These are phyloP conservation scores for Argyrosomus japonicus DNA, from an alignment of 2,113 vertebrate species.

Conservation along the genomic window DNA sequence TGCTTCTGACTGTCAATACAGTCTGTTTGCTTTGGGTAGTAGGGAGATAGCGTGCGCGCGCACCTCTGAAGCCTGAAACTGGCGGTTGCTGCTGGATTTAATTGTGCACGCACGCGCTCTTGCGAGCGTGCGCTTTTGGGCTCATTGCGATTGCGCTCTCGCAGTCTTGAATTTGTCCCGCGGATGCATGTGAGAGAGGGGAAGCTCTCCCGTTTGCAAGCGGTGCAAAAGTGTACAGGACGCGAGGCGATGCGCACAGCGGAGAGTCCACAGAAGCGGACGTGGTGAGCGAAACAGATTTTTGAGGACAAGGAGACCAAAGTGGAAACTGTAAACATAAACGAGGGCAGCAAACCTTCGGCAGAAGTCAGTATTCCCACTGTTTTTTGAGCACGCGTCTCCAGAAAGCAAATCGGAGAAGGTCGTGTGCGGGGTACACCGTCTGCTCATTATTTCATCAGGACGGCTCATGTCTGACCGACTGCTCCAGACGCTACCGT, in stretches of 20 bases:
- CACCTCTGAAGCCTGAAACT: slow-evolving; percentile 3
- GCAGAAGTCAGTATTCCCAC: neutral
- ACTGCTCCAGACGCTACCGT: slow-evolving; percentile 21
- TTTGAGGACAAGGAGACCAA: slow-evolving; percentile 14
- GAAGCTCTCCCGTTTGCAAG: slow-evolving; percentile 35
- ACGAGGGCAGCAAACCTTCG: neutral
- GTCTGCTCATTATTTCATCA: slow-evolving; percentile 45
- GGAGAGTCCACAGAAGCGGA: slow-evolving; percentile 23
- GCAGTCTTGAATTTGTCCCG: slow-evolving; percentile 78
- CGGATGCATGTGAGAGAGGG: slow-evolving; percentile 63
- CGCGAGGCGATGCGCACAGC: slow-evolving; percentile 33
- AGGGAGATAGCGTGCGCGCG: neutral
- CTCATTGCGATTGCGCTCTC: slow-evolving; percentile 60
- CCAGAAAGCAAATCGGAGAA: slow-evolving; percentile 38
- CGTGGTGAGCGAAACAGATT: slow-evolving; percentile 25
- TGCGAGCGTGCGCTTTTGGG: slow-evolving; percentile 5
- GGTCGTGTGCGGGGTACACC: slow-evolving; percentile 29
- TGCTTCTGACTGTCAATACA: no score
- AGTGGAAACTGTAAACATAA: slow-evolving; percentile 14
- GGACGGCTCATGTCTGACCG: slow-evolving; percentile 33
- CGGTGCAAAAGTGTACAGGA: slow-evolving; percentile 53
- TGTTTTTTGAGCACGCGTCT: slow-evolving; percentile 11
- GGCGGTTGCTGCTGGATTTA: slow-evolving; percentile 26
- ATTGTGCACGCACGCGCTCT: slow-evolving; percentile 20
- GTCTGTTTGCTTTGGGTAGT: neutral